Evolutionary conservation across 2,797 vertebrate species (phyloP), one percentile per base, ranked within the genome.

Genomic region (Micrastur ruficollis): DNA sequence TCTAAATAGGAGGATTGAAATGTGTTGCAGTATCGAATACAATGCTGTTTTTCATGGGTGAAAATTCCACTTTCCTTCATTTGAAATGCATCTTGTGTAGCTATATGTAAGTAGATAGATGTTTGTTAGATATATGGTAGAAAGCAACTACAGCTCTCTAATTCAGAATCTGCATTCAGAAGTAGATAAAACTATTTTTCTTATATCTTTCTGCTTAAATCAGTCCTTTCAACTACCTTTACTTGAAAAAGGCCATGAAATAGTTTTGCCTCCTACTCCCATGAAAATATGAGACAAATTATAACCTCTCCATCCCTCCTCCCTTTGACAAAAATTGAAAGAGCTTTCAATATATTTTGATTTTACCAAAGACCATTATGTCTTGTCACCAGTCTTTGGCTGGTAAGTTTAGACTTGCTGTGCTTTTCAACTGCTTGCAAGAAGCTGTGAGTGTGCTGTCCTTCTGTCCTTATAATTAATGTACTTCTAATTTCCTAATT

Each of bases 241-340:
- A 31, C 52, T 86, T 95, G 72, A 80, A 92, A 93, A 63, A 53
- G 74, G 42, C 55, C 84, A 70, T 79, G 70, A 92, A 79, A 95
- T 84, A 65, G 38, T 73, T 92, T 95, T 81, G 38, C 38, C 20
- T 89, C 26, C 44, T 61, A 26, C 6, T 86, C 12, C 49, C 50
- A 10, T 88, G 75, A 78, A 95, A 93, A 88, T 73, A 49, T 90
- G 75, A 65, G 82, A 59, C 44, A 95, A 90, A 91, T 80, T 84
- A 73, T 50, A 82, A n/a, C 17, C 20, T 87, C 29, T 80, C 23
- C 31, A 58, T 12, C 31, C 50, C 27, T 91, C 10, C 8, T 88
- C 19, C 42, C 11, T 88, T 71, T 81, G 56, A 79, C 46, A 91
- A 86, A 93, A 90, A 55, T 52, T 47, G 67, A 62, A 89, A 79